Evolutionary conservation across 2,797 vertebrate species (phyloP).

Genomic region (Ctenopoma multispine): DNA sequence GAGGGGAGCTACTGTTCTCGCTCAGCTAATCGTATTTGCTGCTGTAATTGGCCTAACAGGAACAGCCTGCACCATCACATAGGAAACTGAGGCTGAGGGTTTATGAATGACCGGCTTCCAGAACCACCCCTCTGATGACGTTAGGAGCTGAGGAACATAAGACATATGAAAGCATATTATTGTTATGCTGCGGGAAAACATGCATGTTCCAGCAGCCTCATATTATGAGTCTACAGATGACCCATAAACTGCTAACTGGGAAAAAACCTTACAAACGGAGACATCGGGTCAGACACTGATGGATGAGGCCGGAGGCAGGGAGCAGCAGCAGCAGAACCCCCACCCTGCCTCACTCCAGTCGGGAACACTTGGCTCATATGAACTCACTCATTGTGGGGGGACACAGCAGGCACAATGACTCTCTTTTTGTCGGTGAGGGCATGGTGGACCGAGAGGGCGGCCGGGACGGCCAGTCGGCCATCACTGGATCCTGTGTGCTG

Average conservation of each 20-base stretch:
- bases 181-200: too few relatives aligned
- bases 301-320: slow-evolving; percentile 32
- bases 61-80: background rate
- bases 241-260: slow-evolving; percentile 14
- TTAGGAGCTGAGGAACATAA: too few relatives aligned
- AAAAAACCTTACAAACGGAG: slow-evolving; percentile 17
- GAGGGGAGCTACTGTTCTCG: slow-evolving; percentile 43
- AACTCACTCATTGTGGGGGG: slow-evolving; percentile 66
- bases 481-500: slow-evolving; percentile 69
- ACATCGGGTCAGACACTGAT: slow-evolving; percentile 24
- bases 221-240: slow-evolving; percentile 10
- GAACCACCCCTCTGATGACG: background rate
- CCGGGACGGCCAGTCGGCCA: slow-evolving; percentile 18
- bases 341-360: slow-evolving; percentile 2
- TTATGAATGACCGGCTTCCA: slow-evolving; percentile 3
- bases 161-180: too few relatives aligned
- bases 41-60: slow-evolving; percentile 58
- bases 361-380: slow-evolving; percentile 65
- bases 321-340: background rate
- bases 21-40: slow-evolving; percentile 73
- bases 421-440: slow-evolving; percentile 31
- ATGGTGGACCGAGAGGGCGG: slow-evolving; percentile 21
- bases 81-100: slow-evolving; percentile 6
- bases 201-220: background rate
- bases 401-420: slow-evolving; percentile 61